Evolutionary conservation across 2,797 vertebrate genomes (phyloP), one percentile per base, ranked within the genome.

Genomic region (Fratercula arctica): DNA sequence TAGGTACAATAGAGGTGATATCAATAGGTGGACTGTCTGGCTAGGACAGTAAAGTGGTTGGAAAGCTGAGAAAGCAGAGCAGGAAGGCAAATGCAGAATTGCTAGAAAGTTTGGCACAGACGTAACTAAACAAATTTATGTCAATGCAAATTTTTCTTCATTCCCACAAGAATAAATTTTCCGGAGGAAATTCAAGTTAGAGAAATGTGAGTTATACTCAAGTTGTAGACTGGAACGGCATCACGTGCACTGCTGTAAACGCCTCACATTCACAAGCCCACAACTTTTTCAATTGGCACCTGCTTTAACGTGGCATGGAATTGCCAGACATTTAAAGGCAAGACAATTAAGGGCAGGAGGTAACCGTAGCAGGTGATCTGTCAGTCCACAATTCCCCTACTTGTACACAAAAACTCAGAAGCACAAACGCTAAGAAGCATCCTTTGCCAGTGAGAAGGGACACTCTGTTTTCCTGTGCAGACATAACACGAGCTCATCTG

Each of bases 91-190:
- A 80, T 63, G 59, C n/a, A 79, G 90, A 84, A 90, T 81, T 93
- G 61, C 84, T 89, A 87, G 78, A 83, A 60, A 76, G 75, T 51
- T 75, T 91, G 89, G 81, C 78, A 85, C 12, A 73, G 63, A 35
- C 15, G 10, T 54, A 94, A 82, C 35, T 43, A 92, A 89, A 82
- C 54, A 89, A 81, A 89, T 92, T 79, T 46, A 67, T 85, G 51
- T 46, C 1, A 0, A 92, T 89, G 87, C 68, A 95, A 95, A 92
- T 85, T 59, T 72, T 19, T 75, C 66, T 63, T 73, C 39, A 56
- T 91, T 96, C 85, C 85, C 89, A 92, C 46, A 83, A 54, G 67
- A 89, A 94, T 69, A 82, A 72, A 89, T 80, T 76, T 60, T 54
- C 16, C 54, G 61, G 70, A 89, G 48, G 54, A 90, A 96, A 89